Evolutionary conservation across 2,797 vertebrate species (phyloP), one percentile per base, ranked within the genome.

Genomic region (Psittacula derbiana): DNA sequence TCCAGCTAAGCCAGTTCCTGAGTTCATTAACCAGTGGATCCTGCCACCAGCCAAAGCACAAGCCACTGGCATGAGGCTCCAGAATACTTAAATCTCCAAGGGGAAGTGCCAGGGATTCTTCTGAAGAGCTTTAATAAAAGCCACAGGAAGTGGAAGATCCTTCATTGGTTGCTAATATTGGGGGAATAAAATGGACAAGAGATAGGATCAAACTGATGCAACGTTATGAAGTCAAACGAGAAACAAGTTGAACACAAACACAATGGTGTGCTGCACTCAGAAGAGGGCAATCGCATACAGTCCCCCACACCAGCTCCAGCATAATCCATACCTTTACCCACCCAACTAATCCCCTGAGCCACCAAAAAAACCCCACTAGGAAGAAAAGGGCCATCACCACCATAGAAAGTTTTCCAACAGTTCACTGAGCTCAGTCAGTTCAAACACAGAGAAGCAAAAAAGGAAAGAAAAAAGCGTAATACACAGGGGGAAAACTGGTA

Each of bases 21-120:
- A 87, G 79, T 80, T 95, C 96, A 93, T 94, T 92, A 95, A 92
- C 74, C 65, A 75, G 64, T 17, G 76, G 80, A 91, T 93, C 65
- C 75, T 79, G 88, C 61, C 93, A 95, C 71, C 94, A 93, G 84
- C 33, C 88, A 90, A 86, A 92, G 91, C 60, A 85, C 79, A 91
- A 95, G 81, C 95, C 95, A 96, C 85, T 95, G 93, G 95, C 93
- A 97, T 61, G 92, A 96, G 60, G 61, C 43, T 92, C 74, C 88
- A 91, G 53, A 87, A 76, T 66, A 71, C 71, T 87, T 84, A 41
- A 66, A 6, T 80, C 74, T 95, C 71, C 73, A 81, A 94, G 36
- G 92, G 96, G 95, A 97, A 97, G 96, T 97, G 94, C 96, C 95
- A 96, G 65, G 75, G 93, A 96, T 97, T 95, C 96, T 76, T 96